Percentiles rank a stretch among this genome's conserved stretches.
Evolutionary conservation across 2,113 vertebrate species (phyloP).

Genomic region (Monopterus albus): DNA sequence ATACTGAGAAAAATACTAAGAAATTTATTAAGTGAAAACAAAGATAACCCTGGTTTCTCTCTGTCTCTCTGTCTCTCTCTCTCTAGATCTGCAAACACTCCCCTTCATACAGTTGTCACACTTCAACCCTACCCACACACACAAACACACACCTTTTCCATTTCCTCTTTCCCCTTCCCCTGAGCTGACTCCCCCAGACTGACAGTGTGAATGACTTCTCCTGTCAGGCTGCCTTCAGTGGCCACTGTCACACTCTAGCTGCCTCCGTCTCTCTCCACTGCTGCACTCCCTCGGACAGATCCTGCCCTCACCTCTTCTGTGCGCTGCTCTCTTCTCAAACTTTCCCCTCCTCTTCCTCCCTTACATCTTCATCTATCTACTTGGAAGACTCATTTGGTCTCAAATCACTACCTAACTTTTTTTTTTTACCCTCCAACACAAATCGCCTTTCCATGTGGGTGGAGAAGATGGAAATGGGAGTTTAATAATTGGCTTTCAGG

Average conservation of each 20-base stretch:
- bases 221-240: conserved; percentile 75
- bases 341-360: conserved; percentile 15
- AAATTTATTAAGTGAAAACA: conserved; percentile 38
- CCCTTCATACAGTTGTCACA: conserved; percentile 1
- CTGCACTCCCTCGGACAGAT: conserved; percentile 33
- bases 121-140: not conserved
- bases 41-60: not conserved
- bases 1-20: conserved; percentile 13
- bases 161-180: conserved; percentile 30
- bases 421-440: conserved; percentile 20
- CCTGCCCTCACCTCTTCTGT: conserved; percentile 38
- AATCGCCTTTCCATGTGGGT: conserved; percentile 29
- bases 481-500: conserved; percentile 39
- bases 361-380: conserved; percentile 21
- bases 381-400: conserved; percentile 30
- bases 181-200: conserved; percentile 55
- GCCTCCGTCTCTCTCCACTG: conserved; percentile 22
- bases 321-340: conserved; percentile 14
- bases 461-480: conserved; percentile 33
- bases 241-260: conserved; percentile 59
- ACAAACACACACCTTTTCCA: conserved; percentile 45
- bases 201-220: conserved; percentile 70
- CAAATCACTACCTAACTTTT: conserved; percentile 15
- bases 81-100: not conserved
- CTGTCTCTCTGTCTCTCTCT: conserved; percentile 7